These are phyloP conservation scores for Stegophylla sp. DNA, from an alignment of 2,888 invertebrate genomes.

Conservation along the genomic window DNA sequence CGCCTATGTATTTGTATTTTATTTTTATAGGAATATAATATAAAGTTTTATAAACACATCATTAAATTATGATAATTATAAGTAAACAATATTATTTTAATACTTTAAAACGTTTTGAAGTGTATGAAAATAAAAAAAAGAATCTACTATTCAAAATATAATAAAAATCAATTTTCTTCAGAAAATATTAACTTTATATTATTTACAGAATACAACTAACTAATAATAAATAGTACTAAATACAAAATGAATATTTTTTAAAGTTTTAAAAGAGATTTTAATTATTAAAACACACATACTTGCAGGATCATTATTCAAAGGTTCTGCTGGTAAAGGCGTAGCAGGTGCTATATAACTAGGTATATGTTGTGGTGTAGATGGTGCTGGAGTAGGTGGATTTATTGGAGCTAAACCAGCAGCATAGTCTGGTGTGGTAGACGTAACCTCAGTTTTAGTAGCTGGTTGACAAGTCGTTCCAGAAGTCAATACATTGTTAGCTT, in stretches of 20 bases:
- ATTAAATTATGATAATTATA: no score
- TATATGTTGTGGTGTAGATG: conserved; percentile 60
- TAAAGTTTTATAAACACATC: no score
- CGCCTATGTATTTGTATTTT: no score
- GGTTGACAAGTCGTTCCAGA: conserved; percentile 48
- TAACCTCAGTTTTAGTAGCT: conserved; percentile 69
- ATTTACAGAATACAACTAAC: no score
- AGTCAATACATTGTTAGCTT: conserved; percentile 61
- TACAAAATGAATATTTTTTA: not conserved
- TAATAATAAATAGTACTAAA: not conserved
- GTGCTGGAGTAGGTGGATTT: conserved; percentile 66
- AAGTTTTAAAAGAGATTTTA: not conserved
- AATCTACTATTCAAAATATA: no score
- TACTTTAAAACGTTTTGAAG: no score
- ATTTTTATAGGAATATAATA: no score
- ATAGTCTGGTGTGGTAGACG: conserved; percentile 77
- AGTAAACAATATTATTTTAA: no score
- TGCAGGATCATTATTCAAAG: conserved; percentile 31
- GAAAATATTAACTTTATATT: no score
- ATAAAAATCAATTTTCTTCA: no score
- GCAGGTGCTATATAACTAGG: conserved; percentile 65
- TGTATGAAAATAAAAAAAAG: no score
- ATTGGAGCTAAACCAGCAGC: conserved; percentile 78
- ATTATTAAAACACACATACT: conserved; percentile 21
- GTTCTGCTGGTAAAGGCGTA: conserved; percentile 51